Evolutionary conservation across 2,113 vertebrate genomes (phyloP), one percentile per base, ranked within the genome.

Genomic region (Enhydra lutris): DNA sequence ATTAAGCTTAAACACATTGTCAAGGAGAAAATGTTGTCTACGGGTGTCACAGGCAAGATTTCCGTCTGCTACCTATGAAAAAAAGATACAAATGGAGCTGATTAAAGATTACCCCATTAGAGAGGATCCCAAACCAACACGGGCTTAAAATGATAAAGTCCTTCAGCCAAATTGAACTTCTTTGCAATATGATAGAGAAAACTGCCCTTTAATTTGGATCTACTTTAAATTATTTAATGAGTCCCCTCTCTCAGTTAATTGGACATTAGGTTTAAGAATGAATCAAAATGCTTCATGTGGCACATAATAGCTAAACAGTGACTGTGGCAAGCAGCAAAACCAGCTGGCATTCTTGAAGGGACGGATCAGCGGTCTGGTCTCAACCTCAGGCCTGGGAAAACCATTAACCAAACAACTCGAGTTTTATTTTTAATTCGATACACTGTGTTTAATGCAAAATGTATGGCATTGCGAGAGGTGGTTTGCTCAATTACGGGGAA

Each of bases 181-280:
- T 94, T 92, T 92, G 87, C 78, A 97, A 97, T 95, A 73, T 1
- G 2, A 80, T 71, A 47, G 59, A 97, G 94, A 81, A 96, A 93
- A 91, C 36, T 57, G 90, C n/a, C 90, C 96, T 96, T 97, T 97
- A 91, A 87, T 96, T 96, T 97, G 74, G 79, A 71, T 93, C 47
- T 76, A 79, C 73, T 73, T 97, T 96, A 93, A 97, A 97, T 97
- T 95, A 97, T 97, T 98, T 98, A 96, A 96, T 95, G 96, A 97
- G 91, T 89, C 80, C 78, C 78, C 78, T 96, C 92, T 95, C 59
- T 96, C 80, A 86, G 76, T 93, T 97, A 94, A 97, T 97, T 98
- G 97, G 81, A 95, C 93, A 90, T 94, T 94, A 95, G 85, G 47
- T 88, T 96, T 97, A 74, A 96, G 95, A 93, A 96, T 97, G 89